A percentile compares a stretch with the other conserved stretches of the same genome.
Evolutionary conservation across 2,888 invertebrate genomes (phyloP).

Genomic region (Cryptocheilus praepositus): DNA sequence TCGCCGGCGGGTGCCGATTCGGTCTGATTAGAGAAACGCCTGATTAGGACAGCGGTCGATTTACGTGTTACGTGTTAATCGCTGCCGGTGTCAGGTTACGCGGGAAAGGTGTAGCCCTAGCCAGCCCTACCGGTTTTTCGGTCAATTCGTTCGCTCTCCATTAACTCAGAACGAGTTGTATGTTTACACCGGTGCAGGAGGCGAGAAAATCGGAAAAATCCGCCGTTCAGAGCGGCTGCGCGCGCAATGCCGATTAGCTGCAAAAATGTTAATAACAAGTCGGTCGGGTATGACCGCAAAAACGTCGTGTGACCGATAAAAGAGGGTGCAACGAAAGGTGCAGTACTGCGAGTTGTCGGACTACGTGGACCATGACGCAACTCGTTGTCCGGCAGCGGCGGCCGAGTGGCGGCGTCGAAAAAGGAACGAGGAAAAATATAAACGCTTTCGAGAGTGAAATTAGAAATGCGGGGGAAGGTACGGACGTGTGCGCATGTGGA

Average conservation of each 20-base stretch:
- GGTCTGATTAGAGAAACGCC: no score
- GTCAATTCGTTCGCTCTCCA: no score
- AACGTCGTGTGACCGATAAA: constrained; percentile 24
- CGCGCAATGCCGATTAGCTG: constrained; percentile 1
- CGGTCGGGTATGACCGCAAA: constrained; percentile 19
- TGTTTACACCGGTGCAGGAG: neutral
- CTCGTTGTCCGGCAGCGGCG: constrained; percentile 6
- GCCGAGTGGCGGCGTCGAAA: constrained; percentile 22
- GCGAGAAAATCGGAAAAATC: neutral
- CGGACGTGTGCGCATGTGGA: constrained; percentile 27
- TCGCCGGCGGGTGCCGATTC: no score
- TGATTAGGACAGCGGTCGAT: no score
- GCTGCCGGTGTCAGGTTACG: constrained; percentile 1
- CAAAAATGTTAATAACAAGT: constrained; percentile 51
- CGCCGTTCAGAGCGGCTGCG: neutral
- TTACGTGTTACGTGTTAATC: neutral
- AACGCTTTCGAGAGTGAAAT: no score
- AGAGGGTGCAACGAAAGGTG: neutral
- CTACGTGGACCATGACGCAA: constrained; percentile 48
- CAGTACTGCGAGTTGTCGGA: constrained; percentile 16
- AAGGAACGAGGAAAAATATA: neutral
- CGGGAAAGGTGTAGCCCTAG: no score
- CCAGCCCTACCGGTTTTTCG: constrained; percentile 34
- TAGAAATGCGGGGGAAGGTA: no score
- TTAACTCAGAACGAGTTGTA: no score